phyloP scores from a whole-genome alignment of 2,797 vertebrate species.

The Acanthornis magna region DNA sequence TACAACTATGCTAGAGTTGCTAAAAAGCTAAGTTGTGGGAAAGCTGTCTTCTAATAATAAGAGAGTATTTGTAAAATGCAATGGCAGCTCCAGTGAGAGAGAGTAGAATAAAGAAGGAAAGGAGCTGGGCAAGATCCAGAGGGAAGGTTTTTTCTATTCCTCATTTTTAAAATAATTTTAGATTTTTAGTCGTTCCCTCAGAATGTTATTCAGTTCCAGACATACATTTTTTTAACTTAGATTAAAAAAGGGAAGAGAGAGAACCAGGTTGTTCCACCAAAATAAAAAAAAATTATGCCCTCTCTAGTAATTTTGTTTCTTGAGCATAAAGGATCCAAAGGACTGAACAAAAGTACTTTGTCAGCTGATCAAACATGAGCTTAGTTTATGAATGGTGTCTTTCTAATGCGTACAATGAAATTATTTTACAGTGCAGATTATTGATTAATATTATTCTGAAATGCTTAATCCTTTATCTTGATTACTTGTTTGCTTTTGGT shows the following conservation, averaged over 20 bases:
- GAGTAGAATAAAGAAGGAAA: neutral
- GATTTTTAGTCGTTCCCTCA: neutral
- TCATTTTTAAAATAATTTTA: neutral
- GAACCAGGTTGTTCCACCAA: neutral
- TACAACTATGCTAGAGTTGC: neutral
- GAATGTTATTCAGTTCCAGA: neutral
- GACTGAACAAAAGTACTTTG: neutral
- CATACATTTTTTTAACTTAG: neutral
- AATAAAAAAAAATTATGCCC: neutral
- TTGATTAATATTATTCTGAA: constrained; percentile 26
- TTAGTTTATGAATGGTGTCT: constrained; percentile 19
- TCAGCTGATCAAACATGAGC: neutral
- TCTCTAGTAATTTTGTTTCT: neutral
- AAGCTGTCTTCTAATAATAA: neutral
- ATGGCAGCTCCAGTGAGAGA: neutral
- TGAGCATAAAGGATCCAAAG: neutral
- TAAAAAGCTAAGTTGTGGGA: neutral
- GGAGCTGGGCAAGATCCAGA: neutral
- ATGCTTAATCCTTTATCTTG: constrained; percentile 28
- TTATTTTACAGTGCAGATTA: constrained; percentile 3
- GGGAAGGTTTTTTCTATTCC: neutral
- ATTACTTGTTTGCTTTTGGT: constrained; percentile 10
- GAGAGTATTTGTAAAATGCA: neutral
- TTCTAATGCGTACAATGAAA: constrained; percentile 7
- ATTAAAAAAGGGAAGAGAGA: neutral